Conservation (phyloP, 2,888 invertebrate genomes). For the Noctua janthina region DNA sequence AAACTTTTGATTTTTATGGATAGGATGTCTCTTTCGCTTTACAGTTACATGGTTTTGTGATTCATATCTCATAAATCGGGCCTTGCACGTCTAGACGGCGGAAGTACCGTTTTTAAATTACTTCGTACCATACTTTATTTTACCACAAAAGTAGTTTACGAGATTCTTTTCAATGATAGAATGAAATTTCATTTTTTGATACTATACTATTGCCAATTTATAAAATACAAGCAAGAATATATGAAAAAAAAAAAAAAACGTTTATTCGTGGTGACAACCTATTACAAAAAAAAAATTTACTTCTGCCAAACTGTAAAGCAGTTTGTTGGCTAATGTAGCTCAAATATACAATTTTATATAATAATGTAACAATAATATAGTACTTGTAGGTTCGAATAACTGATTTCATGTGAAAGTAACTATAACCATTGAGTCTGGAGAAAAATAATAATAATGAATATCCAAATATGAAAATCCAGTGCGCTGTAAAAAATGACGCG, state of each 20-base stretch:
- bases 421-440: too few relatives aligned
- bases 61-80: conserved; percentile 15
- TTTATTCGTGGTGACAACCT: too few relatives aligned
- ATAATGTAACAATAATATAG: too few relatives aligned
- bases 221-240: background rate
- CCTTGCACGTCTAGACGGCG: conserved; percentile 41
- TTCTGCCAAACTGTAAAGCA: too few relatives aligned
- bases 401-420: background rate
- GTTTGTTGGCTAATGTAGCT: too few relatives aligned
- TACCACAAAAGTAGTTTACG: background rate
- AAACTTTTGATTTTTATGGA: background rate
- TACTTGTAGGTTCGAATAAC: background rate
- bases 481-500: background rate
- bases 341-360: too few relatives aligned
- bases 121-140: background rate
- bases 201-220: background rate
- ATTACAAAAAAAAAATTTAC: too few relatives aligned
- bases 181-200: background rate
- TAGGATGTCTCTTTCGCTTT: conserved; percentile 2
- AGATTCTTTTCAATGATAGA: background rate
- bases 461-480: background rate
- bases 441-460: too few relatives aligned
- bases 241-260: too few relatives aligned
- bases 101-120: conserved; percentile 19
- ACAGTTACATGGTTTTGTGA: conserved; percentile 13